These are phyloP conservation scores for Aphelocoma californica DNA, from an alignment of 2,797 vertebrate genomes.

Conservation along the genomic window DNA sequence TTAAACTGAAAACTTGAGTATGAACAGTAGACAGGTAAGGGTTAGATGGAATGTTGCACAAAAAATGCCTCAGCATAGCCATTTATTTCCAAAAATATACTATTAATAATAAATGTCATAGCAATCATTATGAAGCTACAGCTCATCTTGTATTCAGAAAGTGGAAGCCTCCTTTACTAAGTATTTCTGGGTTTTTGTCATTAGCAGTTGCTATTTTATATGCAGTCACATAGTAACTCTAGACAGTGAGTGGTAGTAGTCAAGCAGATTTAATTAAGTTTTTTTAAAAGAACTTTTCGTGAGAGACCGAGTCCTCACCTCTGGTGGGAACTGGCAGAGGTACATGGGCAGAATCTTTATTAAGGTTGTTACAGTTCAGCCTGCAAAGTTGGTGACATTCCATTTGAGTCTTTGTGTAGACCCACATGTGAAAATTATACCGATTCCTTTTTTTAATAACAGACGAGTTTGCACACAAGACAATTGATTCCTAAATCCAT, in stretches of 20 bases:
- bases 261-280: neutral
- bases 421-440: neutral
- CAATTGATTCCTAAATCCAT: neutral
- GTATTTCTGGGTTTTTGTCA: neutral
- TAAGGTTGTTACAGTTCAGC: neutral
- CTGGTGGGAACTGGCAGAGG: neutral
- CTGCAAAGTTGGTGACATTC: neutral
- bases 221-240: neutral
- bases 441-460: neutral
- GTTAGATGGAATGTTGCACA: neutral
- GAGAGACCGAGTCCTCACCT: neutral
- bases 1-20: neutral
- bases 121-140: neutral
- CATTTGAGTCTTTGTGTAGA: neutral
- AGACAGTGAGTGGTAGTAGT: neutral
- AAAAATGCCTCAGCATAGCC: accelerated
- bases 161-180: neutral
- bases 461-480: neutral
- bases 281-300: neutral
- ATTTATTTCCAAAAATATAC: neutral
- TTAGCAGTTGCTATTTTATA: neutral
- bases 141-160: neutral
- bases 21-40: neutral
- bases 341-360: neutral
- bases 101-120: neutral